Conservation (phyloP, 2,113 vertebrate species). For the Eleginops maclovinus region DNA sequence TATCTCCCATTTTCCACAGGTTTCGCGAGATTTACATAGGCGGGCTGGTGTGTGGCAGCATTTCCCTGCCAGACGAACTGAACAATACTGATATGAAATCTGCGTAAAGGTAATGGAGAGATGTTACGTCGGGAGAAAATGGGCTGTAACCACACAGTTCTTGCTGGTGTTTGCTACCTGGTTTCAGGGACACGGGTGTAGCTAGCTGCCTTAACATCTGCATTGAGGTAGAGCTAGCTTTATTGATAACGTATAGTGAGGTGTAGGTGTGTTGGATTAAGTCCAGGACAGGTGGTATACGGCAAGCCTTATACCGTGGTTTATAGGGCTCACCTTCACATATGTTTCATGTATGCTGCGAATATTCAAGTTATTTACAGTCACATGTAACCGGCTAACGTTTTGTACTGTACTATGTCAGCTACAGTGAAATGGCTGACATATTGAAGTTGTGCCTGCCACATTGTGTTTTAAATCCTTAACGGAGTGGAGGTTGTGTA, state of each 20-base stretch:
- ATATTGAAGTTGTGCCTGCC: constrained; percentile 1
- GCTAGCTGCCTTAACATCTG: constrained; percentile 71
- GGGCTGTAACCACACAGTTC: neutral
- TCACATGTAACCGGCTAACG: neutral
- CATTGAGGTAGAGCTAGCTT: constrained; percentile 63
- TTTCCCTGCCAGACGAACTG: constrained; percentile 63
- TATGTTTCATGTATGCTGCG: constrained; percentile 13
- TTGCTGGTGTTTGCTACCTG: constrained; percentile 22
- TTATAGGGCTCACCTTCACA: neutral
- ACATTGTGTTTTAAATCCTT: neutral
- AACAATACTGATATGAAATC: constrained; percentile 76
- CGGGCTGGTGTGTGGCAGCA: constrained; percentile 62
- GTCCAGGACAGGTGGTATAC: constrained; percentile 48
- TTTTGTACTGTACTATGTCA: constrained; percentile 11
- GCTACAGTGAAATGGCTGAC: constrained; percentile 30
- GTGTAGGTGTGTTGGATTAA: constrained; percentile 49
- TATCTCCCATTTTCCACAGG: constrained; percentile 63
- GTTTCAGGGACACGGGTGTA: constrained; percentile 27
- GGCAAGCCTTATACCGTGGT: neutral
- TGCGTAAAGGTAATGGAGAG: constrained; percentile 73
- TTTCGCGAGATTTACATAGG: constrained; percentile 76
- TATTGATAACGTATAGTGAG: constrained; percentile 38
- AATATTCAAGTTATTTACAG: constrained; percentile 7
- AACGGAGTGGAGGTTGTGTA: neutral
- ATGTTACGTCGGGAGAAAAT: neutral